Percentiles rank a stretch among this genome's conserved stretches.
Conservation (phyloP, 2,888 invertebrate species). For the Melanophora roralis region DNA sequence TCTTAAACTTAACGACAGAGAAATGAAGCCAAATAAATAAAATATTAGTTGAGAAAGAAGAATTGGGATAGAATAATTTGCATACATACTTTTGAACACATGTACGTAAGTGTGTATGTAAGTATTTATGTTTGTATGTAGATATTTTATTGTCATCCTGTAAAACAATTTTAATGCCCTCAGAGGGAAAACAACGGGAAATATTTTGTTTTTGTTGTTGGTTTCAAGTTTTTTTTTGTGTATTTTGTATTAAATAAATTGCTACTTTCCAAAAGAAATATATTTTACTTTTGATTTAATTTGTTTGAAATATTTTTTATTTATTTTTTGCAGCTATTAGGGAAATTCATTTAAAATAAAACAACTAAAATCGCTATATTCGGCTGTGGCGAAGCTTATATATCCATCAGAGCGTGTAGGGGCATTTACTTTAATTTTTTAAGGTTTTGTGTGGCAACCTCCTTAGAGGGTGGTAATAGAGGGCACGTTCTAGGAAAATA, state of each 20-base stretch:
- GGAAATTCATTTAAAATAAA: too few relatives aligned
- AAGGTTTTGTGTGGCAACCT: too few relatives aligned
- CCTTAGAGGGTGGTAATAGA: too few relatives aligned
- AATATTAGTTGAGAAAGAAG: not conserved
- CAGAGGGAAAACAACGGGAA: not conserved
- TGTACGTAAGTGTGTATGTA: too few relatives aligned
- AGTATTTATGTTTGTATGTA: too few relatives aligned
- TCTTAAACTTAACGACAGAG: not conserved
- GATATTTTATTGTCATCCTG: conserved; percentile 54
- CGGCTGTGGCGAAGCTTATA: too few relatives aligned
- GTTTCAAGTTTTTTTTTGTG: not conserved
- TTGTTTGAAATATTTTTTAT: conserved; percentile 15
- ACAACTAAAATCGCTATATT: too few relatives aligned
- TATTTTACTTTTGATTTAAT: conserved; percentile 29
- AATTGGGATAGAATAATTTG: conserved; percentile 27
- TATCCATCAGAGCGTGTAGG: too few relatives aligned
- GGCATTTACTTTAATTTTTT: too few relatives aligned
- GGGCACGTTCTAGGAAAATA: too few relatives aligned
- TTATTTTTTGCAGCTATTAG: not conserved
- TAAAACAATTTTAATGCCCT: conserved; percentile 27
- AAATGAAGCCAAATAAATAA: conserved; percentile 14
- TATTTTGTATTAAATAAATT: conserved; percentile 36
- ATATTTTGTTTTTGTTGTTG: conserved; percentile 23
- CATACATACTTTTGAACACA: too few relatives aligned
- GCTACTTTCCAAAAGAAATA: conserved; percentile 35